These are phyloP conservation scores for Dermolepida albohirtum DNA, from an alignment of 2,888 invertebrate species.

Conservation along the genomic window DNA sequence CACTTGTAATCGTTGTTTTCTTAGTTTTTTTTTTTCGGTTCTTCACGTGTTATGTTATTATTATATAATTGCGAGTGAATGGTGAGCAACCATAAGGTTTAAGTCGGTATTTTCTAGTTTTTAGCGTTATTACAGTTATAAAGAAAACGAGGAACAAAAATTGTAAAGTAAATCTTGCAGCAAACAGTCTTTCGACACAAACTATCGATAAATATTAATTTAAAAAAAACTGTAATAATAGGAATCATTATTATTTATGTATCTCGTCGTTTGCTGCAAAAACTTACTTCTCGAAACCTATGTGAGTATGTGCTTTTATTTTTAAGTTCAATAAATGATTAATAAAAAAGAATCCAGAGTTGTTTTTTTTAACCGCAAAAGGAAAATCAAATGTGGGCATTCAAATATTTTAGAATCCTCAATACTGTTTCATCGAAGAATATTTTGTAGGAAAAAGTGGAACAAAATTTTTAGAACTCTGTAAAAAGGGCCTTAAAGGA, in stretches of 20 bases:
- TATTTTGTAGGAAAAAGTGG: no score
- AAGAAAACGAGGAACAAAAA: not conserved
- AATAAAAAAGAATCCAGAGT: constrained; percentile 27
- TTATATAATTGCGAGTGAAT: constrained; percentile 10
- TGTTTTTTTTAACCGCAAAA: constrained; percentile 17
- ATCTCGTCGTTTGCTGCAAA: constrained; percentile 41
- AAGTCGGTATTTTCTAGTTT: constrained; percentile 40
- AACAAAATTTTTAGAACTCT: no score
- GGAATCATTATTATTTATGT: not conserved
- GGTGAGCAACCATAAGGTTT: constrained; percentile 27
- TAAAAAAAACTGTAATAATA: no score
- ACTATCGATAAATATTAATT: not conserved
- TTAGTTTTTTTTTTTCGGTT: not conserved
- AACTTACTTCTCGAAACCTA: constrained; percentile 42
- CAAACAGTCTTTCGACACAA: constrained; percentile 4
- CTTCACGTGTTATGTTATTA: constrained; percentile 3
- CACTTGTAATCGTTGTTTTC: no score
- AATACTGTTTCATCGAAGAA: no score
- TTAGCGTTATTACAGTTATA: constrained; percentile 31
- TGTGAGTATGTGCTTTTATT: constrained; percentile 51
- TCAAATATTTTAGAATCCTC: no score
- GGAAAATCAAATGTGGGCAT: no score
- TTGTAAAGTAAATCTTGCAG: constrained; percentile 37
- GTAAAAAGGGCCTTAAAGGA: no score
- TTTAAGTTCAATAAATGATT: constrained; percentile 48